phyloP scores from a whole-genome alignment of 2,888 invertebrate species.

The Eupithecia exiguata region DNA sequence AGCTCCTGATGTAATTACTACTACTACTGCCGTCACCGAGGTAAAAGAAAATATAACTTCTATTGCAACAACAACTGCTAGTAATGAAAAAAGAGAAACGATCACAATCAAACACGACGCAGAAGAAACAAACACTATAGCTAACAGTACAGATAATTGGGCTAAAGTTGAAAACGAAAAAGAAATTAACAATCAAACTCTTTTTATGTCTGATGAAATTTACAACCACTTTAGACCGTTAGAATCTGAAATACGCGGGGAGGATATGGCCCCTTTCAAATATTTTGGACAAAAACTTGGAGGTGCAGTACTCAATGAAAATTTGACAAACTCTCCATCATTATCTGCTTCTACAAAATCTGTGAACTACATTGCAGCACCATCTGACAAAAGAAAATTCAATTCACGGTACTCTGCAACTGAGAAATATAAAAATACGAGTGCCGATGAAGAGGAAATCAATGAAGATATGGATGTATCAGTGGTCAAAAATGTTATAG shows the following conservation, averaged over 20 bases:
- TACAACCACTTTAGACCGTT: slow-evolving; percentile 86
- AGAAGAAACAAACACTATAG: slow-evolving; percentile 62
- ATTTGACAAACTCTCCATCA: slow-evolving; percentile 75
- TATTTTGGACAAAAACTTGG: slow-evolving; percentile 87
- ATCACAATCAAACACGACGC: slow-evolving; percentile 45
- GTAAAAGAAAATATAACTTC: slow-evolving; percentile 53
- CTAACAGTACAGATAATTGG: slow-evolving; percentile 68
- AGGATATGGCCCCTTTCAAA: slow-evolving; percentile 88
- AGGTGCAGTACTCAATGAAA: slow-evolving; percentile 69
- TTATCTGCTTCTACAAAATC: slow-evolving; percentile 79
- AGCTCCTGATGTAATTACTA: slow-evolving; percentile 59
- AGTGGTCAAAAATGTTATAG: slow-evolving; percentile 81
- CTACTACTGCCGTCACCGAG: slow-evolving; percentile 52
- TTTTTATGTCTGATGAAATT: slow-evolving; percentile 85
- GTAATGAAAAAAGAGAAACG: slow-evolving; percentile 47
- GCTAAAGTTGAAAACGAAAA: slow-evolving; percentile 70
- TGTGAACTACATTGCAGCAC: slow-evolving; percentile 73
- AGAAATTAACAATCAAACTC: slow-evolving; percentile 79
- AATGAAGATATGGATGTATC: slow-evolving; percentile 85
- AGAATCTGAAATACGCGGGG: slow-evolving; percentile 85
- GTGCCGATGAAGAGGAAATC: slow-evolving; percentile 81
- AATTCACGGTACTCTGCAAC: slow-evolving; percentile 78
- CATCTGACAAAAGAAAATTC: slow-evolving; percentile 72
- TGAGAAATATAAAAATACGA: slow-evolving; percentile 78
- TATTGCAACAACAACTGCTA: slow-evolving; percentile 51